These are phyloP conservation scores for Bostrychus sinensis DNA, from an alignment of 2,113 vertebrate genomes.

Conservation along the genomic window DNA sequence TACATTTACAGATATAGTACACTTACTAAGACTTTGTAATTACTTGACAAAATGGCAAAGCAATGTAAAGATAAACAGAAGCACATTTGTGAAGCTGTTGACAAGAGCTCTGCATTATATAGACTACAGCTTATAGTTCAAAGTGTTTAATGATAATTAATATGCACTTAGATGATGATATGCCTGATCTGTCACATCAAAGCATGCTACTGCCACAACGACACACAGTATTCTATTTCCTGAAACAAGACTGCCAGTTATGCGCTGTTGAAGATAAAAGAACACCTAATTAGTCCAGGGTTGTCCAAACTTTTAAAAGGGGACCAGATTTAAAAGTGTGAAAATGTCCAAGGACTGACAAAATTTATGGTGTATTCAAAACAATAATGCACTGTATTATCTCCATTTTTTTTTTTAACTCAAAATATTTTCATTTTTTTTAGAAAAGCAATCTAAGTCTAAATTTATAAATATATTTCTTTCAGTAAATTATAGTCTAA, in stretches of 20 bases:
- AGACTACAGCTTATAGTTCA: conserved; percentile 2
- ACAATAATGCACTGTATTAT: too few species aligned
- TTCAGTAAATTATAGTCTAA: too few species aligned
- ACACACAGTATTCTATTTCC: not conserved
- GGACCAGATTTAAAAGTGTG: too few species aligned
- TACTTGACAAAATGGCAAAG: conserved; percentile 1
- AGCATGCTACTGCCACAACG: conserved; percentile 6
- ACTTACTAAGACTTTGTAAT: not conserved
- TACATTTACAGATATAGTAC: not conserved
- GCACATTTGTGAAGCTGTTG: not conserved
- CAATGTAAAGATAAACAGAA: too few species aligned
- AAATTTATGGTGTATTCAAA: too few species aligned
- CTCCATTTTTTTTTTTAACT: too few species aligned
- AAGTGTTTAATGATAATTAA: conserved; percentile 4
- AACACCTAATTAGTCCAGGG: conserved; percentile 34
- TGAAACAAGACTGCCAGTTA: conserved; percentile 9
- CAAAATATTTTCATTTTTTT: too few species aligned
- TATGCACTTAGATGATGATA: conserved; percentile 13
- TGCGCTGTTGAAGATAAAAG: conserved; percentile 13
- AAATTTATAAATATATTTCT: too few species aligned
- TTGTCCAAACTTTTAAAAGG: too few species aligned
- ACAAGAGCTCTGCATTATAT: not conserved
- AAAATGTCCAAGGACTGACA: too few species aligned
- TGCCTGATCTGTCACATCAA: conserved; percentile 1
- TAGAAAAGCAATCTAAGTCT: too few species aligned